A percentile compares a stretch with the other conserved stretches of the same genome.
phyloP scores from a whole-genome alignment of 2,797 vertebrate species.

The Sebastes variabilis region DNA sequence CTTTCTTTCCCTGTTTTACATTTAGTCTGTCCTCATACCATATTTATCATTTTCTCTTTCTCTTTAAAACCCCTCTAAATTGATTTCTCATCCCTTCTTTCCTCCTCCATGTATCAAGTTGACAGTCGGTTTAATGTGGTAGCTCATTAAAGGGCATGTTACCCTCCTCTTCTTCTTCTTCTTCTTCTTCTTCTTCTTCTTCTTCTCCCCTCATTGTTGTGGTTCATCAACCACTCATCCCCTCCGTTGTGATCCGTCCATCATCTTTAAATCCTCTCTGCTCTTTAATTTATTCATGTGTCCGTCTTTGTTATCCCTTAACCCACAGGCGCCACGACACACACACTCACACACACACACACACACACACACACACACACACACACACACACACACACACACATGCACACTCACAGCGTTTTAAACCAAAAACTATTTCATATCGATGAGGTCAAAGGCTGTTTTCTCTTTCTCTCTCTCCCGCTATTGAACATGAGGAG shows the following conservation, averaged over 20 bases:
- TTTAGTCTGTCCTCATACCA: not conserved
- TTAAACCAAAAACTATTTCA: not conserved
- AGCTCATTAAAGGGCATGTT: conserved; percentile 26
- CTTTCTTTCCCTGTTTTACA: not conserved
- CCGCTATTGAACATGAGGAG: not conserved
- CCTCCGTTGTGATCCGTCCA: conserved; percentile 31
- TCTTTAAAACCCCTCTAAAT: not conserved
- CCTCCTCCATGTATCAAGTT: conserved; percentile 19
- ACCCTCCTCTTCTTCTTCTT: not conserved
- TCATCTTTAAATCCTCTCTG: conserved; percentile 13
- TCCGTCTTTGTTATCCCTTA: not conserved
- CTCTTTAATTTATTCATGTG: conserved; percentile 12
- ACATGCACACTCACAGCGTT: not conserved
- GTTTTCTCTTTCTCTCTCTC: not conserved
- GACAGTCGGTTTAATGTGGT: conserved; percentile 37
- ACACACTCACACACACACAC: not conserved
- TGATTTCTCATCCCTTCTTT: not conserved
- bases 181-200: not conserved
- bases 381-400: not conserved
- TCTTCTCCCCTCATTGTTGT: conserved; percentile 20
- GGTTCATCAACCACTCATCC: conserved; percentile 21
- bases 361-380: not conserved
- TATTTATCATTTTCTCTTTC: not conserved
- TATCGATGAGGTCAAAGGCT: not conserved
- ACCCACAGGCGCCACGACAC: conserved; percentile 52